phyloP scores from a whole-genome alignment of 2,888 invertebrate species.

The Harpagoxenus sublaevis region DNA sequence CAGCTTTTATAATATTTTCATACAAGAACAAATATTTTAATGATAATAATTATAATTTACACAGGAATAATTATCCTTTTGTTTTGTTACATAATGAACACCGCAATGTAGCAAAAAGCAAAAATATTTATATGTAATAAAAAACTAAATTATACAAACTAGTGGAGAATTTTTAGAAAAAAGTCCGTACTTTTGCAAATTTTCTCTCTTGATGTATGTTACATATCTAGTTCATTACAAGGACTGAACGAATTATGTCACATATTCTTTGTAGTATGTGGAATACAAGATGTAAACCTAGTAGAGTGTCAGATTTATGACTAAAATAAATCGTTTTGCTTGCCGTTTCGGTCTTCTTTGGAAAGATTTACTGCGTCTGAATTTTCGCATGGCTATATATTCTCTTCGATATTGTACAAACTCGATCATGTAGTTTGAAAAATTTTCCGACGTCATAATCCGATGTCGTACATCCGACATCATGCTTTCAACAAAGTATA shows the following conservation, averaged over 20 bases:
- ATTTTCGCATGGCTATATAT: conserved; percentile 16
- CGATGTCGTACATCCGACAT: not conserved
- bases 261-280: not conserved
- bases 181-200: not conserved
- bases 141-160: not conserved
- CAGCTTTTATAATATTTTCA: not conserved
- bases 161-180: not conserved
- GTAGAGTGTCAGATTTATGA: conserved; percentile 30
- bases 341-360: conserved; percentile 17
- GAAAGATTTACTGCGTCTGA: conserved; percentile 19
- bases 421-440: not conserved
- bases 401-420: conserved; percentile 10
- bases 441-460: not conserved
- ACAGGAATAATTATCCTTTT: not conserved
- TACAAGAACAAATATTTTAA: not conserved
- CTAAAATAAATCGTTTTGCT: conserved; percentile 38
- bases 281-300: conserved; percentile 12
- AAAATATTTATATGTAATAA: conserved; percentile 14
- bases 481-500: not conserved
- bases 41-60: not conserved
- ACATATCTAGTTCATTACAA: conserved; percentile 16
- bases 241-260: not conserved
- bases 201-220: not conserved
- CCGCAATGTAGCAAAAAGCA: not conserved
- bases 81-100: not conserved